Evolutionary conservation across 1,140 invertebrate genomes (phyloP).

Genomic region (Teleogryllus occipitalis): DNA sequence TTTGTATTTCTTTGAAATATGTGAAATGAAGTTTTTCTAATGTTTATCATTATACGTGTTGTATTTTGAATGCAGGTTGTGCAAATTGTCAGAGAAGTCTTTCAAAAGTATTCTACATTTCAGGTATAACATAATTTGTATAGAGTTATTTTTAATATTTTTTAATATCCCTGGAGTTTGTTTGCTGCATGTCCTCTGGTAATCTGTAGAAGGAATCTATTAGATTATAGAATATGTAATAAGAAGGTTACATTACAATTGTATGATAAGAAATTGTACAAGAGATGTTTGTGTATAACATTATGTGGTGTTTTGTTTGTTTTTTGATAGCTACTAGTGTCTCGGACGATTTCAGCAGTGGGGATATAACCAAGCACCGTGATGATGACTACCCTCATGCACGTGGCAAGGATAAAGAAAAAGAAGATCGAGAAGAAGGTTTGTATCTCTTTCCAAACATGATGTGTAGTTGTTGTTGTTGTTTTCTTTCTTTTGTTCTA

Average conservation of each 20-base stretch:
- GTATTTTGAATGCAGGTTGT: no score
- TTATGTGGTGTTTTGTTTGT: not conserved
- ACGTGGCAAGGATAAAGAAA: slow-evolving; percentile 61
- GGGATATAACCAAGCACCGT: slow-evolving; percentile 56
- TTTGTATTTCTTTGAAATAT: no score
- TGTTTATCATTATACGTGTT: no score
- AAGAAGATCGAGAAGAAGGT: slow-evolving; percentile 84
- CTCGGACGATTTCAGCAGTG: slow-evolving; percentile 76
- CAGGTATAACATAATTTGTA: slow-evolving; percentile 10
- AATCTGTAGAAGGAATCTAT: not conserved
- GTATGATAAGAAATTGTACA: slow-evolving; percentile 38
- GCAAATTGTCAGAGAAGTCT: not conserved
- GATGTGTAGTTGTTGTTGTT: no score
- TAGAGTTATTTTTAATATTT: slow-evolving; percentile 9
- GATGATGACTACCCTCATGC: slow-evolving; percentile 48
- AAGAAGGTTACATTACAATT: not conserved
- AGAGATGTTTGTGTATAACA: not conserved
- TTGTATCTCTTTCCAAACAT: slow-evolving; percentile 20
- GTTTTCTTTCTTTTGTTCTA: no score
- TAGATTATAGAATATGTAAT: not conserved
- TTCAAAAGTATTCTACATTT: not conserved
- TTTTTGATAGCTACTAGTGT: slow-evolving; percentile 65
- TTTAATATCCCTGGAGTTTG: not conserved
- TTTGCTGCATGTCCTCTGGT: not conserved
- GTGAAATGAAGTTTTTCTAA: no score